Conservation (phyloP, 30 jellyfish, hydroid and myxozoan genomes). For the Euphysa ruthae region DNA sequence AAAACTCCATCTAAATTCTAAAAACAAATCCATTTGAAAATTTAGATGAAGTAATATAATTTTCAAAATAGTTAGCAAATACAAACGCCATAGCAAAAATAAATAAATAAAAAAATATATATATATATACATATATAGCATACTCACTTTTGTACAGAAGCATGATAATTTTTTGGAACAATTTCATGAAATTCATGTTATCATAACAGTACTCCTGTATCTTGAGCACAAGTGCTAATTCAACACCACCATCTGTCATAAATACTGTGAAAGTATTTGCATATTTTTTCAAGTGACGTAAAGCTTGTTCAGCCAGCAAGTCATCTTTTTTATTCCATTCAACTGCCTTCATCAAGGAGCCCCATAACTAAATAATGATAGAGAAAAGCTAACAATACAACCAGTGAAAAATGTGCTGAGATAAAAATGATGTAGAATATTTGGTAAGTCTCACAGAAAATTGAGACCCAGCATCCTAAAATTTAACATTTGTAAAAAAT, state of each 20-base stretch:
- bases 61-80: too few relatives aligned
- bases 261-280: constrained; percentile 70
- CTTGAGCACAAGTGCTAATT: constrained; percentile 55
- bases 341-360: constrained; percentile 90
- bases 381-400: too few relatives aligned
- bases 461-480: too few relatives aligned
- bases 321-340: constrained; percentile 99
- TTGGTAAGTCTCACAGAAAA: too few relatives aligned
- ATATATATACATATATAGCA: too few relatives aligned
- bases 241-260: constrained; percentile 52
- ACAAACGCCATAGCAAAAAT: not conserved
- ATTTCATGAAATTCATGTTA: constrained; percentile 95
- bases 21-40: not conserved
- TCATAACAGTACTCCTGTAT: constrained; percentile 95
- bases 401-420: too few relatives aligned
- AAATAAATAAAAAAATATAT: not conserved
- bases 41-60: not conserved
- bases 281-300: constrained; percentile 77
- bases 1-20: too few relatives aligned
- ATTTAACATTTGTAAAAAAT: too few relatives aligned
- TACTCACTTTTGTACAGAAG: constrained; percentile 78
- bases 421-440: too few relatives aligned
- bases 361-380: constrained; percentile 89
- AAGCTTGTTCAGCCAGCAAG: constrained; percentile 95
- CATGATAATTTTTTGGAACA: constrained; percentile 84